Percentiles rank a stretch among this genome's conserved stretches.
These are phyloP conservation scores for Ophion costatus DNA, from an alignment of 2,888 invertebrate species.

Conservation along the genomic window DNA sequence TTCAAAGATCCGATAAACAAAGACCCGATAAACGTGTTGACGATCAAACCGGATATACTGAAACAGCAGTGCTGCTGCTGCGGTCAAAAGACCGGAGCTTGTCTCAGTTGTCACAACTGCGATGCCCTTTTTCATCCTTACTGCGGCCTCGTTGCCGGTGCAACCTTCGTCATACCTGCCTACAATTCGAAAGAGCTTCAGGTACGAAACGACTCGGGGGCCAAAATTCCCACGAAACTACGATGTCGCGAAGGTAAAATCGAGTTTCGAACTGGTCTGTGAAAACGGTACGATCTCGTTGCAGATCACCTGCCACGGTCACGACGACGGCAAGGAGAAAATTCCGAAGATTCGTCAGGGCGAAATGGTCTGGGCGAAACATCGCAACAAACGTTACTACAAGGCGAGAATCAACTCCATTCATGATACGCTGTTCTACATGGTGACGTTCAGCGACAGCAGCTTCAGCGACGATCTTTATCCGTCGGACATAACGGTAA, in stretches of 20 bases:
- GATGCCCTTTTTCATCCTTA: constrained; percentile 85
- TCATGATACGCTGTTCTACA: constrained; percentile 84
- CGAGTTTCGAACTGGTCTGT: too few species aligned
- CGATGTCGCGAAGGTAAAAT: background rate
- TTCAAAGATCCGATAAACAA: constrained; percentile 84
- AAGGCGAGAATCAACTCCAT: constrained; percentile 84
- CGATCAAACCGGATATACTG: constrained; percentile 73
- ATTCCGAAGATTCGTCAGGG: constrained; percentile 77
- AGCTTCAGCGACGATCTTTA: constrained; percentile 86
- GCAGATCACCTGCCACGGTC: constrained; percentile 79
- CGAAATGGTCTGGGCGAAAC: constrained; percentile 86
- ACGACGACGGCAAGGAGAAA: constrained; percentile 77
- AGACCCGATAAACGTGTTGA: constrained; percentile 81
- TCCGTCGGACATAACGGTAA: constrained; percentile 85
- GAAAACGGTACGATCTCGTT: constrained; percentile 9
- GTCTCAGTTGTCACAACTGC: constrained; percentile 84
- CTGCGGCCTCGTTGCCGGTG: constrained; percentile 86
- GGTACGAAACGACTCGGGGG: constrained; percentile 66
- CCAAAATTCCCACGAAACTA: background rate
- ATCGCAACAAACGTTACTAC: constrained; percentile 87
- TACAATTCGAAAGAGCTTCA: constrained; percentile 77
- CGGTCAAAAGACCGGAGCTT: constrained; percentile 80
- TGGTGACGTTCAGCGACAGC: constrained; percentile 87
- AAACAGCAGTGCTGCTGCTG: constrained; percentile 81
- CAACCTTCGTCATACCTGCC: constrained; percentile 79